Evolutionary conservation across 1,140 invertebrate genomes (phyloP).

Genomic region (Ectropis grisescens): DNA sequence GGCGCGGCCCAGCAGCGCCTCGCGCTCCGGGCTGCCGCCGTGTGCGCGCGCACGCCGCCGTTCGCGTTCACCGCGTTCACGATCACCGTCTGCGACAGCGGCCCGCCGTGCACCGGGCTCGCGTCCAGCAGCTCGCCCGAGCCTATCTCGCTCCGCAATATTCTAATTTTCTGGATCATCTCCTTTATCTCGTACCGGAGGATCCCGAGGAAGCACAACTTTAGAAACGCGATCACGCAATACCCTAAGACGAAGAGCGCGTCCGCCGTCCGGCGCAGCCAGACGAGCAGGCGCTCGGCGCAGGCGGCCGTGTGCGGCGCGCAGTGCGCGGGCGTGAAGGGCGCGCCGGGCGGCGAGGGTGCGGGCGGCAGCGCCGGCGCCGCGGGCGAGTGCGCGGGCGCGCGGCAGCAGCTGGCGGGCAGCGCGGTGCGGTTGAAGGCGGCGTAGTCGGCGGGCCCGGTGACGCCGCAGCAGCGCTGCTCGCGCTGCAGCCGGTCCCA

Average conservation of each 20-base stretch:
- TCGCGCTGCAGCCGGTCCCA: slow-evolving; percentile 87
- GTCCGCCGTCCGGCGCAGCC: slow-evolving; percentile 84
- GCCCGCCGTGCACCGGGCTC: slow-evolving; percentile 60
- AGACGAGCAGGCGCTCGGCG: slow-evolving; percentile 77
- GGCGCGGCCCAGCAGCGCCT: slow-evolving; percentile 68
- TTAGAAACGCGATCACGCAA: slow-evolving; percentile 91
- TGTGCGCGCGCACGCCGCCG: slow-evolving; percentile 55
- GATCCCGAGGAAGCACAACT: slow-evolving; percentile 91
- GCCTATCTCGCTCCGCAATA: slow-evolving; percentile 71
- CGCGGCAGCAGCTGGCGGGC: slow-evolving; percentile 71
- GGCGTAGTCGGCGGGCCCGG: slow-evolving; percentile 76
- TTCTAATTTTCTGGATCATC: slow-evolving; percentile 91
- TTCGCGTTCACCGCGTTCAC: slow-evolving; percentile 64
- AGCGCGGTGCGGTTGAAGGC: slow-evolving; percentile 50
- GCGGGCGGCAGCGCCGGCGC: slow-evolving; percentile 75
- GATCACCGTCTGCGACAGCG: slow-evolving; percentile 55
- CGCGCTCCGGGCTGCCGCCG: slow-evolving; percentile 58
- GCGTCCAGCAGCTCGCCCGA: slow-evolving; percentile 55
- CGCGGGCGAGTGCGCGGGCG: slow-evolving; percentile 49
- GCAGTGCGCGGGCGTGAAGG: slow-evolving; percentile 50
- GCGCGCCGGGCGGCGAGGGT: slow-evolving; percentile 60
- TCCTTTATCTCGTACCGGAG: slow-evolving; percentile 87
- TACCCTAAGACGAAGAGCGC: slow-evolving; percentile 88
- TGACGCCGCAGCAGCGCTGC: slow-evolving; percentile 84
- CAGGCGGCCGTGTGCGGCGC: slow-evolving; percentile 73